phyloP scores from a whole-genome alignment of 2,113 vertebrate species.

The Hemiscyllium ocellatum region DNA sequence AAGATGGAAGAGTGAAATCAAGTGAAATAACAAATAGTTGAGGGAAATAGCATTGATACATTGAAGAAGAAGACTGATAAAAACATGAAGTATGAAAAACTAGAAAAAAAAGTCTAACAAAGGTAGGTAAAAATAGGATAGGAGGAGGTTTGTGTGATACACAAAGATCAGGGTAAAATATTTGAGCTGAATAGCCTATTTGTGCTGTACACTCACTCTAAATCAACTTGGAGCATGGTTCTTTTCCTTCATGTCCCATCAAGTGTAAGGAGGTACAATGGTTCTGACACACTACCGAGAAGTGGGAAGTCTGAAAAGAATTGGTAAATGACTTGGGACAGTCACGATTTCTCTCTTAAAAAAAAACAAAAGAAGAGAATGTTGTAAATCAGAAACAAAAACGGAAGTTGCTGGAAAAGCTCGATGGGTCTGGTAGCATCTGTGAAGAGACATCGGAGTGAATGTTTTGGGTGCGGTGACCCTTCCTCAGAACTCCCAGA shows the following conservation, averaged over 20 bases:
- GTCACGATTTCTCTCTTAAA: background rate
- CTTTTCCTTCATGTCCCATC: background rate
- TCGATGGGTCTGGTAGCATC: too few relatives aligned
- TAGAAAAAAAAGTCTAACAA: background rate
- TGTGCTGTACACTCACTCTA: background rate
- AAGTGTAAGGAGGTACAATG: background rate
- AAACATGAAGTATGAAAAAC: background rate
- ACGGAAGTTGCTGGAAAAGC: too few relatives aligned
- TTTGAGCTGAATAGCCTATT: background rate
- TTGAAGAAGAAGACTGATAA: background rate
- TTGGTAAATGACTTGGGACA: background rate
- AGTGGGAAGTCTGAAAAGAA: background rate
- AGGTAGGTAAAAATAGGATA: too few relatives aligned
- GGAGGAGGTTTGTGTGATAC: background rate
- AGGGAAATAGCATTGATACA: background rate
- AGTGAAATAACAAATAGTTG: background rate
- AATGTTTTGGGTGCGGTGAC: too few relatives aligned
- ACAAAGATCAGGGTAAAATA: background rate
- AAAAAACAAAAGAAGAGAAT: too few relatives aligned
- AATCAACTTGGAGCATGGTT: background rate
- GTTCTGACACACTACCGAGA: background rate
- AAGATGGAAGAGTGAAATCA: background rate
- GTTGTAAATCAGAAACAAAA: too few relatives aligned
- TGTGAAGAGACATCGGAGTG: too few relatives aligned
- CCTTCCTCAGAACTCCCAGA: background rate